These are phyloP conservation scores for Penaeus vannamei DNA, from an alignment of 1,140 invertebrate species.

Conservation along the genomic window DNA sequence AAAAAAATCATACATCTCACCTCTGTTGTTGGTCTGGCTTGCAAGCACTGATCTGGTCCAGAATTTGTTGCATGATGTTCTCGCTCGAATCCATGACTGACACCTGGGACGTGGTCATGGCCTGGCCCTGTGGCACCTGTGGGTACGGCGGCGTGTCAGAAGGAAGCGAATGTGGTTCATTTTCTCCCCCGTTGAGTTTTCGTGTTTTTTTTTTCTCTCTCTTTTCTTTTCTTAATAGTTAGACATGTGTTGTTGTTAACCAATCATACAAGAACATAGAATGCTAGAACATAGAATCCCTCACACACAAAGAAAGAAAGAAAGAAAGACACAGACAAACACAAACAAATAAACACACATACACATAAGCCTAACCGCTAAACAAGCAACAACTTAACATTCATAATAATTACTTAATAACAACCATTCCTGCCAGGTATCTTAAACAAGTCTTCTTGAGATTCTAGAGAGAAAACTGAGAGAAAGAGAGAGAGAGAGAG, in stretches of 20 bases:
- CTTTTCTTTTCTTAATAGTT: too few species aligned
- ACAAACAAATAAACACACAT: background rate
- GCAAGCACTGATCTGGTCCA: conserved; percentile 63
- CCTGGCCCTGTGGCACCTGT: conserved; percentile 61
- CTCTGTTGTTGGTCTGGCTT: conserved; percentile 62
- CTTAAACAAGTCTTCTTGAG: too few species aligned
- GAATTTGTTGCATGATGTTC: conserved; percentile 66
- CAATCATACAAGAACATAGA: too few species aligned
- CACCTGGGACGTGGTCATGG: conserved; percentile 52
- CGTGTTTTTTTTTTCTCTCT: too few species aligned
- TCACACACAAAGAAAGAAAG: background rate
- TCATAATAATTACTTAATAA: background rate
- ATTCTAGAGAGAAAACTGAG: too few species aligned
- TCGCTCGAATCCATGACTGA: conserved; percentile 61
- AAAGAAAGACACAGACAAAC: background rate
- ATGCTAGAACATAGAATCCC: too few species aligned
- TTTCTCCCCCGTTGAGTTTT: background rate
- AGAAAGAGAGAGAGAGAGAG: too few species aligned
- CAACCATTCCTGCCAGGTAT: background rate
- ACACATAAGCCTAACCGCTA: background rate
- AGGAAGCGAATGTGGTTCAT: background rate
- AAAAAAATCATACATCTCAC: background rate
- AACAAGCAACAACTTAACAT: background rate
- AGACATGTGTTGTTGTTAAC: too few species aligned
- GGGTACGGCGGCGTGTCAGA: background rate